phyloP scores from a whole-genome alignment of 1,140 invertebrate species.

The Hyles vespertilio region DNA sequence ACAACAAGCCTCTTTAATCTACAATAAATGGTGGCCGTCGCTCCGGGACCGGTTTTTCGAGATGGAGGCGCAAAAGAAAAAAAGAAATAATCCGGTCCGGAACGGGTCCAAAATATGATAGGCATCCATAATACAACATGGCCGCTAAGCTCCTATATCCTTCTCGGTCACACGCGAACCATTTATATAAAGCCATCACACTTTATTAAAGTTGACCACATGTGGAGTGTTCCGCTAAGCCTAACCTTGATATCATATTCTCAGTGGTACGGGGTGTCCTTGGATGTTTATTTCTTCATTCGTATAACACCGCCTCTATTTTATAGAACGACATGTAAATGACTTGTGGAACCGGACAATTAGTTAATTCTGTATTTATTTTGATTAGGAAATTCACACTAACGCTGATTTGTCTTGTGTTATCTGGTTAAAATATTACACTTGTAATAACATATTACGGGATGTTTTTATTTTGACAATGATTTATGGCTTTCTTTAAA shows the following conservation, averaged over 20 bases:
- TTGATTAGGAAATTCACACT: too few species aligned
- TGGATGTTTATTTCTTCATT: neutral
- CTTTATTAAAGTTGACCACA: slow-evolving; percentile 74
- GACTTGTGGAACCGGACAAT: too few species aligned
- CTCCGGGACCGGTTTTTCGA: slow-evolving; percentile 63
- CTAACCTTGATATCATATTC: slow-evolving; percentile 75
- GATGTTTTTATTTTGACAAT: too few species aligned
- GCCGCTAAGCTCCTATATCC: slow-evolving; percentile 64
- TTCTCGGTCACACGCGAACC: slow-evolving; percentile 43
- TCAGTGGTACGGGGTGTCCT: slow-evolving; percentile 54
- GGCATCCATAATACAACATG: slow-evolving; percentile 75
- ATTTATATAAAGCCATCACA: slow-evolving; percentile 45
- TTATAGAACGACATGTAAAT: too few species aligned
- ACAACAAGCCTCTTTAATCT: slow-evolving; percentile 75
- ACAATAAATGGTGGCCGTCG: slow-evolving; percentile 72
- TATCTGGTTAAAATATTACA: too few species aligned
- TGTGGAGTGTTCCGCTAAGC: slow-evolving; percentile 74
- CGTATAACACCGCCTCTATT: too few species aligned
- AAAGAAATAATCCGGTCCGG: slow-evolving; percentile 69
- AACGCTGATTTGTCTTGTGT: too few species aligned
- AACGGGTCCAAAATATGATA: slow-evolving; percentile 75
- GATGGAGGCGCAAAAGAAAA: slow-evolving; percentile 66
- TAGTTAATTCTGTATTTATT: too few species aligned
- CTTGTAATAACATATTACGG: too few species aligned
- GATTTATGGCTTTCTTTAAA: too few species aligned